These are phyloP conservation scores for Lepilemur ruficaudatus DNA, from an alignment of 2,797 vertebrate genomes.

Conservation along the genomic window DNA sequence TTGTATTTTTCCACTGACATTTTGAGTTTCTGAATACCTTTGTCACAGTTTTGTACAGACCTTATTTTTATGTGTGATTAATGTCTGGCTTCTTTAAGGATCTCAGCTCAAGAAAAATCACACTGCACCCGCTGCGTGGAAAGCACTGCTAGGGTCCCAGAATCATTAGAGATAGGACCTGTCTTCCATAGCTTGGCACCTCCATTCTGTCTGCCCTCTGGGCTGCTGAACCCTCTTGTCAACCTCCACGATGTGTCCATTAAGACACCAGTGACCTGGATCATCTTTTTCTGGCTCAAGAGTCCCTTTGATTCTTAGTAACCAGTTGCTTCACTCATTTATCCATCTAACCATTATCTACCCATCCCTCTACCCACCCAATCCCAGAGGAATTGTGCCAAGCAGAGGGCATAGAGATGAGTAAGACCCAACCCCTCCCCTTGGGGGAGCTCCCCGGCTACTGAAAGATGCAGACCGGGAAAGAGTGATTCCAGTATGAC, in stretches of 20 bases:
- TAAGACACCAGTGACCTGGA: neutral
- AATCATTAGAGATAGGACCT: neutral
- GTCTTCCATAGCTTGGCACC: neutral
- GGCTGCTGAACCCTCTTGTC: neutral
- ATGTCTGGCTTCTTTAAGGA: neutral
- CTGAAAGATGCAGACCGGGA: neutral
- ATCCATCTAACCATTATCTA: neutral
- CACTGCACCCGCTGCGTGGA: neutral
- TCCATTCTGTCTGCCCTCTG: rapidly evolving
- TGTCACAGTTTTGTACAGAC: neutral
- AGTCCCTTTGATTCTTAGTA: neutral
- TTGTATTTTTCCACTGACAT: neutral
- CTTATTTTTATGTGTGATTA: neutral
- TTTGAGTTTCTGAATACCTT: neutral
- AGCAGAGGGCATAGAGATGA: neutral
- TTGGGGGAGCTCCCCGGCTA: neutral
- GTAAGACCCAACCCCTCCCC: rapidly evolving
- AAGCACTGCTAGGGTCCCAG: rapidly evolving
- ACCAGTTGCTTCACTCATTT: neutral
- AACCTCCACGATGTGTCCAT: rapidly evolving
- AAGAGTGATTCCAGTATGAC: neutral
- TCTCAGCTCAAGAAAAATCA: neutral
- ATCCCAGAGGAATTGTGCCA: neutral
- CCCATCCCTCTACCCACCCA: neutral
- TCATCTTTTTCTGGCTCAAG: neutral